Evolutionary conservation across 2,888 invertebrate genomes (phyloP).

Genomic region (Erebia palarica): DNA sequence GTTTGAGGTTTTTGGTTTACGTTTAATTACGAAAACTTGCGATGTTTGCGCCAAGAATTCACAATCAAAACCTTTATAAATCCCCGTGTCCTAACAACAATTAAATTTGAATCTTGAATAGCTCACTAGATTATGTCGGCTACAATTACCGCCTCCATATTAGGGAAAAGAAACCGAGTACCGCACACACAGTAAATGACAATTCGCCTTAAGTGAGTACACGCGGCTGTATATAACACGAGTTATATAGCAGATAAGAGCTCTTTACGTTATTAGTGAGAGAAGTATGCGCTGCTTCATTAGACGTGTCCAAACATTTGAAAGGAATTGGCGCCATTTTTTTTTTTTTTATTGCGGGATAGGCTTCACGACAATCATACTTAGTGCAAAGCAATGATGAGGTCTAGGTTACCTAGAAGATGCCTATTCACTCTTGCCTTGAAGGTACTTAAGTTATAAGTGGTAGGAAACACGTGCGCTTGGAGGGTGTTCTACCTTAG

Average conservation of each 20-base stretch:
- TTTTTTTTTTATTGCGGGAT: too few relatives aligned
- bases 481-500: too few relatives aligned
- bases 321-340: too few relatives aligned
- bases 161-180: conserved; percentile 3
- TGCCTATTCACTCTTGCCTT: too few relatives aligned
- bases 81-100: background rate
- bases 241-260: conserved; percentile 17
- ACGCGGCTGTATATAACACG: conserved; percentile 14
- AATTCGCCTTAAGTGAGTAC: conserved; percentile 13
- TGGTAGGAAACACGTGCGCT: too few relatives aligned
- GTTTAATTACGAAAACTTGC: too few relatives aligned
- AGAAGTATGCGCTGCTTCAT: background rate
- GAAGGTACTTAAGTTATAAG: too few relatives aligned
- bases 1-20: too few relatives aligned
- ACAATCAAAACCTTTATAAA: background rate
- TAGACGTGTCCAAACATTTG: background rate
- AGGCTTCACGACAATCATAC: too few relatives aligned
- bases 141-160: conserved; percentile 15
- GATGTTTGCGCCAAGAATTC: too few relatives aligned
- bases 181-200: background rate
- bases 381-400: too few relatives aligned
- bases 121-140: background rate
- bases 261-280: conserved; percentile 16
- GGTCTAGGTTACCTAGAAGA: too few relatives aligned
- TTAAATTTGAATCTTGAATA: background rate